Evolutionary conservation across 2,888 invertebrate genomes (phyloP), one percentile per base, ranked within the genome.

Genomic region (Cerceris rybyensis): DNA sequence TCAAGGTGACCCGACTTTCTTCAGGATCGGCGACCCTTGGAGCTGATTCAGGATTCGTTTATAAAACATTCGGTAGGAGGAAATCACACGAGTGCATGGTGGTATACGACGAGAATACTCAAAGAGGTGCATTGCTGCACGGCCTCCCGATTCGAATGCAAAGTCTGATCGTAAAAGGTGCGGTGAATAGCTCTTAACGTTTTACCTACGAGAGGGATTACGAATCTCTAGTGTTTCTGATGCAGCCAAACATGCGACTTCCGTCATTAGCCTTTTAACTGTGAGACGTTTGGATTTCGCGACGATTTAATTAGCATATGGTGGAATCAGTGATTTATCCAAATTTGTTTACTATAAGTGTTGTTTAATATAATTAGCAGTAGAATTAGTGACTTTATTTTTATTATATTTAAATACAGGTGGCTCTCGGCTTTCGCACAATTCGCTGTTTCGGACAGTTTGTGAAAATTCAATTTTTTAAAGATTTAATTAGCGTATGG

Each of bases 101-200:
- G 70, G 71, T 52, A 75, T 80, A 80, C 82, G 86, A 81, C 75
- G 71, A 57, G 88, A 89, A 89, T 89, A 86, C 86, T 80, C 79
- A 86, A 88, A 59, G 71, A 84, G 87, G 70, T 74, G 87, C 88
- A 88, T 88, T 88, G 88, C 84, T 86, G 81, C 81, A 78, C 80
- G 71, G 80, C 75, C 76, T 70, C 80, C 68, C 82, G 83, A 83
- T 83, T 80, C 77, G 82, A 83, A 85, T 85, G 85, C 83, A 77
- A 84, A 81, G 71, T 46, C 49, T 46, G 55, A 64, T 69, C 66
- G 70, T 71, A 74, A 82, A 80, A 79, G 80, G 60, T 76, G 71
- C 70, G 66, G 67, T 66, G 63, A 78, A 80, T 70, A 46, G 59
- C 64, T 52, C 59, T 63, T 64, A 54, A 70, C 63, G 16, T 70